A percentile compares a stretch with the other conserved stretches of the same genome.
phyloP scores from a whole-genome alignment of 2,113 vertebrate species.

The Rissa tridactyla region DNA sequence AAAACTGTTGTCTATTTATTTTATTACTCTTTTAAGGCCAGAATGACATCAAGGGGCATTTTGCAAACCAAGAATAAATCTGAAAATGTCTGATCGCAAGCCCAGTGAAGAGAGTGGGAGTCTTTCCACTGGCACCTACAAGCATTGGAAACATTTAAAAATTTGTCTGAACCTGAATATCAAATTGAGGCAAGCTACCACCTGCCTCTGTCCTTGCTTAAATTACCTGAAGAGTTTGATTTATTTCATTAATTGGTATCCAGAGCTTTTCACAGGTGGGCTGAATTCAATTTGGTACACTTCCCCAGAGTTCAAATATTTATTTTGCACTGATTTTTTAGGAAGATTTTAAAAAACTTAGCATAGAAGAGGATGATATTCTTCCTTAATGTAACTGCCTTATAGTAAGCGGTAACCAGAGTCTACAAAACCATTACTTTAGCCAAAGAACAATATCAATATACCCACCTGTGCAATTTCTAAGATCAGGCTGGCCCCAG shows the following conservation, averaged over 20 bases:
- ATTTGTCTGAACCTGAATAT: neutral
- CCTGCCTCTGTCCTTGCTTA: neutral
- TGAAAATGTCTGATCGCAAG: neutral
- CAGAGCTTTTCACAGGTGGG: neutral
- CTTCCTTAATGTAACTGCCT: neutral
- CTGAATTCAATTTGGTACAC: neutral
- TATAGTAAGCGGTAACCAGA: neutral
- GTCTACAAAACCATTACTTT: neutral
- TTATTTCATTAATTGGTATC: neutral
- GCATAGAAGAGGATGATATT: neutral
- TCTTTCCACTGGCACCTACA: neutral
- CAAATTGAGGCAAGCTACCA: neutral
- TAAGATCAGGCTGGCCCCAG: conserved; percentile 81
- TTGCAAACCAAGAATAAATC: neutral
- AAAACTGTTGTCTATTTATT: neutral
- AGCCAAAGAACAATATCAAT: neutral
- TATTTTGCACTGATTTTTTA: neutral
- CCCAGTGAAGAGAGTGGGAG: neutral
- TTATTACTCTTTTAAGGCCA: neutral
- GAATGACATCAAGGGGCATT: neutral
- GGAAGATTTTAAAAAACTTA: neutral
- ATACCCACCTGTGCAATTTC: conserved; percentile 82
- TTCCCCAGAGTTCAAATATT: neutral
- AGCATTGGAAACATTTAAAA: neutral
- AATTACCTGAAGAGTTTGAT: neutral